Percentiles rank a stretch among this genome's conserved stretches.
phyloP scores from a whole-genome alignment of 2,888 invertebrate genomes.

The Odontocolon sp. region DNA sequence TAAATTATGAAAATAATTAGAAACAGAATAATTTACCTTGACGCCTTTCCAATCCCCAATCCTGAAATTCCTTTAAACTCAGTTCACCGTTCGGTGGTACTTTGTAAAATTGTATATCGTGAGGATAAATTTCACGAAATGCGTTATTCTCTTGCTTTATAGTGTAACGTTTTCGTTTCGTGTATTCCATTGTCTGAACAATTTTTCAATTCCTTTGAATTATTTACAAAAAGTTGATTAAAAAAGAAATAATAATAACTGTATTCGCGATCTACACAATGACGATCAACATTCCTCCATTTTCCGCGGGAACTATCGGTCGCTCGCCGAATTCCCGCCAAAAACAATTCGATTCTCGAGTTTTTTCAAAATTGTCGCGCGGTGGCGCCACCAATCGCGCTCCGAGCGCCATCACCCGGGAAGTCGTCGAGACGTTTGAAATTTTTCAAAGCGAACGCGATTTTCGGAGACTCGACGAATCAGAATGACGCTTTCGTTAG shows the following conservation, averaged over 20 bases:
- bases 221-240: not conserved
- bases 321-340: slow-evolving; percentile 30
- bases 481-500: slow-evolving; percentile 21
- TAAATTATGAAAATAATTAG: not conserved
- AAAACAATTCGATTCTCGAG: not conserved
- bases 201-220: not conserved
- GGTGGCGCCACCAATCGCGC: not conserved
- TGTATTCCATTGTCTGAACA: slow-evolving; percentile 59
- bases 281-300: slow-evolving; percentile 22
- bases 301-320: not conserved
- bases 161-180: slow-evolving; percentile 45
- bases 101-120: slow-evolving; percentile 90
- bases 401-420: slow-evolving; percentile 10
- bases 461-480: slow-evolving; percentile 37
- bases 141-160: slow-evolving; percentile 65
- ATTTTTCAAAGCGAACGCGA: slow-evolving; percentile 14
- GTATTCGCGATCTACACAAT: not conserved
- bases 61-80: slow-evolving; percentile 92
- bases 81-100: slow-evolving; percentile 89
- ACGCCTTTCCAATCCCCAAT: slow-evolving; percentile 91
- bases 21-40: slow-evolving; percentile 81
- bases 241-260: not conserved
- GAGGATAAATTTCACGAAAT: slow-evolving; percentile 81
- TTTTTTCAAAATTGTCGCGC: not conserved
- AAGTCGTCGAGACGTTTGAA: not conserved